Evolutionary conservation across 2,113 vertebrate genomes (phyloP).

Genomic region (Thymallus thymallus): DNA sequence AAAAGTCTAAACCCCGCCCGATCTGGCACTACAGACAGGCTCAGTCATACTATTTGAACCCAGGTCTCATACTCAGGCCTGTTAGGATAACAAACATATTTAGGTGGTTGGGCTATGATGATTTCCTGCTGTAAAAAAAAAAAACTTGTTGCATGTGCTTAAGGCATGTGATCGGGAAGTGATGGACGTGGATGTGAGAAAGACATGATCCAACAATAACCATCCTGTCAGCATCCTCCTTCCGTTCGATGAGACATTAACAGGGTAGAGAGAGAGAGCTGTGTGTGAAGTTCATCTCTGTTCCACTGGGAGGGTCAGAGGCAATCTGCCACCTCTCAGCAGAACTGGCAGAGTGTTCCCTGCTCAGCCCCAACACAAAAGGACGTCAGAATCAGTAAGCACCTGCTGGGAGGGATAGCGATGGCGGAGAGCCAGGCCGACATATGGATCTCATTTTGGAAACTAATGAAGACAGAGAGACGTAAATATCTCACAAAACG

Average conservation of each 20-base stretch:
- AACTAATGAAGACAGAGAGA: slow-evolving; percentile 67
- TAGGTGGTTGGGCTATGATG: slow-evolving; percentile 24
- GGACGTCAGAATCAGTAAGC: slow-evolving; percentile 36
- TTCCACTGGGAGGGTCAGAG: slow-evolving; percentile 44
- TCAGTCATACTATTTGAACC: no score
- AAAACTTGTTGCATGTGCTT: slow-evolving; percentile 24
- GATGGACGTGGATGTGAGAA: slow-evolving; percentile 35
- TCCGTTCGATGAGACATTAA: neutral
- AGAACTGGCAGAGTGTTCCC: slow-evolving; percentile 45
- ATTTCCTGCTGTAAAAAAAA: slow-evolving; percentile 19
- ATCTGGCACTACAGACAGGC: no score
- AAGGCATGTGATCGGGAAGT: slow-evolving; percentile 14
- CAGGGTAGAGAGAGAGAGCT: neutral
- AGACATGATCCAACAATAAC: slow-evolving; percentile 18
- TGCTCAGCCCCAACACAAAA: slow-evolving; percentile 53
- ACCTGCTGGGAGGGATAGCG: slow-evolving; percentile 64
- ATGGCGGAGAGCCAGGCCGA: slow-evolving; percentile 61
- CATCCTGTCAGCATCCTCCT: slow-evolving; percentile 27
- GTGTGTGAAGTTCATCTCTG: neutral
- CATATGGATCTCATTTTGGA: slow-evolving; percentile 64
- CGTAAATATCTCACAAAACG: slow-evolving; percentile 62
- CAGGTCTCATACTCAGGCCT: neutral
- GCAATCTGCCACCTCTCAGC: slow-evolving; percentile 55
- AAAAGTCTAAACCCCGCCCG: neutral
- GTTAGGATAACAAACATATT: slow-evolving; percentile 29